Base-by-base conservation (phyloP, 2,113 vertebrate genomes). In the Cebidichthys violaceus region DNA sequence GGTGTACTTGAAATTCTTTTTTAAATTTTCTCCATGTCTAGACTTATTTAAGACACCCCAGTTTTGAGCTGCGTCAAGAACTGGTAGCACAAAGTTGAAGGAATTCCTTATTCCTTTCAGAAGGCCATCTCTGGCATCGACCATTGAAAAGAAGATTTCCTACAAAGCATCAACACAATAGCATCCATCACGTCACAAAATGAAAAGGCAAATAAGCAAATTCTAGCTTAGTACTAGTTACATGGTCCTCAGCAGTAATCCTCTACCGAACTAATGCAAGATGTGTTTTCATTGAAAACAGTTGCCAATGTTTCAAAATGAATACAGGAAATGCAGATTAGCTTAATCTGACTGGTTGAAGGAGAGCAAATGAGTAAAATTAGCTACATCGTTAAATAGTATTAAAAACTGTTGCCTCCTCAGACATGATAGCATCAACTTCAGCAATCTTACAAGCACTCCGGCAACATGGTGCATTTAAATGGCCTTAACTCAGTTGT, bases 111-210 rank as follows among this genome's bases (percentile, higher is more conserved):
- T 67, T 54, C 95, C 96, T 83, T 7, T 64, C 6, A 96, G 62
- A 35, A 97, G 90, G 67, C 96, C 96, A n/a, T 93, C 86, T 18
- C 89, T 94, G 41, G 93, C 95, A 94, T 97, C 96, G 50, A 97
- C 47, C 91, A 94, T 70, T 79, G 92, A 94, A 87, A 97, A 96
- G 10, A 86, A 88, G 45, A 92, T 68, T 55, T 96, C 96, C 97
- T 97, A 83, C 43, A 94, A 94, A 72, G 2, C 22, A 72, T 64
- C 18, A 60, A 78, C 29, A 86, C 22, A 71, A 54, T 52, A 35
- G 35, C 33, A 70, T 45, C 24, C 10, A 70, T 78, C 11, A 39
- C 2, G 35, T 79, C 4, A 70, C 27, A 37, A 47, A 70, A 68
- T 20, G 3, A 20, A 70, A 70, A 39, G 27, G 9, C 15, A 22